Evolutionary conservation across 1,140 invertebrate genomes (phyloP).

Genomic region (Brachionus sp.): DNA sequence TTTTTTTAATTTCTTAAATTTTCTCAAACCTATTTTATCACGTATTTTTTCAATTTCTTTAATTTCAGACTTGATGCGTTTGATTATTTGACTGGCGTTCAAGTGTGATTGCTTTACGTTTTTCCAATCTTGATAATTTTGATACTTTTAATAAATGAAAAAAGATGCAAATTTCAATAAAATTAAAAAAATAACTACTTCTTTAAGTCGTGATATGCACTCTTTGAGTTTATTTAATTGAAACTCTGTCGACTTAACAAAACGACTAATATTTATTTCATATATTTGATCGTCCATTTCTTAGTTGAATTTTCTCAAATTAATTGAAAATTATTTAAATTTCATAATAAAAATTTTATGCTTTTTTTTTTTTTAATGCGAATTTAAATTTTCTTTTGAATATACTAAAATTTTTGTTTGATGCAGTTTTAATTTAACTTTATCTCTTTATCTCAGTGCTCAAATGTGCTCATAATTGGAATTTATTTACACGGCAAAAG

Average conservation of each 20-base stretch:
- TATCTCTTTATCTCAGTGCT: no score
- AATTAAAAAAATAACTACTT: background rate
- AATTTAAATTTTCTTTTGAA: no score
- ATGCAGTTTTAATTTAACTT: no score
- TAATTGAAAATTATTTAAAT: no score
- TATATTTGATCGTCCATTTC: slow-evolving; percentile 38
- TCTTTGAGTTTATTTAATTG: slow-evolving; percentile 35
- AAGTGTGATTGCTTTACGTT: slow-evolving; percentile 28
- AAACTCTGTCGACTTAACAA: slow-evolving; percentile 15
- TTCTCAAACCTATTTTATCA: slow-evolving; percentile 11
- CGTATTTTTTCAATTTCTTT: slow-evolving; percentile 42
- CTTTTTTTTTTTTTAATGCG: no score
- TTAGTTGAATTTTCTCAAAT: no score
- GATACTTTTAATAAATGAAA: background rate
- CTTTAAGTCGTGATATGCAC: background rate
- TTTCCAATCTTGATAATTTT: slow-evolving; percentile 38
- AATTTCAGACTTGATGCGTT: slow-evolving; percentile 16
- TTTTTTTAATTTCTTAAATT: background rate
- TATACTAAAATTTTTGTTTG: no score
- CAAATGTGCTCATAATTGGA: no score
- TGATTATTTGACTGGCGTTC: slow-evolving; percentile 43
- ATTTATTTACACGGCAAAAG: no score
- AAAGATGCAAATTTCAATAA: background rate
- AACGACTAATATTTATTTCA: slow-evolving; percentile 41
- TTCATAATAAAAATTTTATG: no score